phyloP scores from a whole-genome alignment of 2,888 invertebrate genomes.

The Lysandra bellargus region DNA sequence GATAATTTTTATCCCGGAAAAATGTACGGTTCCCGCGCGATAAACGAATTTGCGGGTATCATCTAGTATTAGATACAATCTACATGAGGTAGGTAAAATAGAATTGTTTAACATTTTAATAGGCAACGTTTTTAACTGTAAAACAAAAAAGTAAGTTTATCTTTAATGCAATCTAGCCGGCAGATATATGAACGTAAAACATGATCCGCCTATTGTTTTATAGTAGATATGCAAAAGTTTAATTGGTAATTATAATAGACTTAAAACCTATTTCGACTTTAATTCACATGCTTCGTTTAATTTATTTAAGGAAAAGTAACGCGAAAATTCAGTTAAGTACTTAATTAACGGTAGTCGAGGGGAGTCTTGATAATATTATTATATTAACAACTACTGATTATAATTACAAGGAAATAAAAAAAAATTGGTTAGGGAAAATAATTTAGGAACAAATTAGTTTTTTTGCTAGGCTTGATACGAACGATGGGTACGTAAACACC shows the following conservation, averaged over 20 bases:
- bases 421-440: no score
- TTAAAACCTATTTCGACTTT: conserved; percentile 8
- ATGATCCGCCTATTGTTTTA: conserved; percentile 14
- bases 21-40: no score
- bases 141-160: conserved; percentile 6
- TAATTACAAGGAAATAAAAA: no score
- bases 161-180: conserved; percentile 19
- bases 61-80: neutral
- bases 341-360: neutral
- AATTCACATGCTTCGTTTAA: neutral
- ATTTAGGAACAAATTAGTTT: neutral
- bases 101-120: neutral
- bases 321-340: neutral
- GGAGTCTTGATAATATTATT: neutral
- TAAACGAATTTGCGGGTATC: no score
- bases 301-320: neutral
- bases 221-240: conserved; percentile 8
- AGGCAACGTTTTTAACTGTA: conserved; percentile 15
- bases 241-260: neutral
- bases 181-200: conserved; percentile 8
- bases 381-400: no score
- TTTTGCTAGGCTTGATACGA: neutral
- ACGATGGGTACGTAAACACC: neutral
- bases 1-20: no score
- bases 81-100: neutral